Evolutionary conservation across 2,888 invertebrate species (phyloP).

Genomic region (Himalopsyche kuldschensis): DNA sequence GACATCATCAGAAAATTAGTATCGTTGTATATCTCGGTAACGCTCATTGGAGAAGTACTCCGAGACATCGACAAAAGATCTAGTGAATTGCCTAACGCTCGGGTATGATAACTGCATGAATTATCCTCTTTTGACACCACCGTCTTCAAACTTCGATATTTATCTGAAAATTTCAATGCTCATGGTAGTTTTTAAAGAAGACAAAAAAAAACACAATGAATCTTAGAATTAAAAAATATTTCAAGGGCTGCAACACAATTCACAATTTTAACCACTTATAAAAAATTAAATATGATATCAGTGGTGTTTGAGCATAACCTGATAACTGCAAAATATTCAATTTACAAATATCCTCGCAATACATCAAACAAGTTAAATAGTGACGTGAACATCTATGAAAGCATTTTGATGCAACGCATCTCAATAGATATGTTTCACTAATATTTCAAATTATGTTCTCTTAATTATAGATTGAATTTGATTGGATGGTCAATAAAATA

Average conservation of each 20-base stretch:
- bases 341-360: too few relatives aligned
- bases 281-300: too few relatives aligned
- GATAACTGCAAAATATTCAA: too few relatives aligned
- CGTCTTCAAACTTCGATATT: background rate
- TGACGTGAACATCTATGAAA: background rate
- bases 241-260: too few relatives aligned
- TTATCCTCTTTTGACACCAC: background rate
- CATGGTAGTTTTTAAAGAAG: too few relatives aligned
- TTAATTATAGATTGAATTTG: conserved; percentile 65
- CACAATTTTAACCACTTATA: too few relatives aligned
- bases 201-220: too few relatives aligned
- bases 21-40: conserved; percentile 67
- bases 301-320: too few relatives aligned
- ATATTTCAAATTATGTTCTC: background rate
- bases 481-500: conserved; percentile 75
- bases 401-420: background rate
- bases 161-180: too few relatives aligned
- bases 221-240: too few relatives aligned
- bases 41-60: conserved; percentile 69
- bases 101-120: conserved; percentile 49
- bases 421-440: background rate
- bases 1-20: conserved; percentile 71
- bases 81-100: conserved; percentile 65
- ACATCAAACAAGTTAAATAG: too few relatives aligned
- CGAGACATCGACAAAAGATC: conserved; percentile 59